Evolutionary conservation across 2,888 invertebrate genomes (phyloP).

Genomic region (Diaperis boleti): DNA sequence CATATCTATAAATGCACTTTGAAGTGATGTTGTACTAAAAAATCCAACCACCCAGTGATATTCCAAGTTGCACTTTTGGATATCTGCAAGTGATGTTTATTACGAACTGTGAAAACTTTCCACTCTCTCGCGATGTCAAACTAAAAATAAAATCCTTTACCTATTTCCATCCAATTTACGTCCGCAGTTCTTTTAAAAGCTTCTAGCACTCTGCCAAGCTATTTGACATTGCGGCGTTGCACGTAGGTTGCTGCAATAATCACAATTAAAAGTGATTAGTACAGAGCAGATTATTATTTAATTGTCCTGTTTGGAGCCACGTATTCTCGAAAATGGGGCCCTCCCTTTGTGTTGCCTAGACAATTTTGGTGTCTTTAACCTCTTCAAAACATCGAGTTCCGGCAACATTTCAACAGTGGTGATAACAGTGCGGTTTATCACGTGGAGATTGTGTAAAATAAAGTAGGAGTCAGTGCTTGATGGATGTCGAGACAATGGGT

Average conservation of each 20-base stretch:
- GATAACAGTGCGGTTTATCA: no score
- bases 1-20: no score
- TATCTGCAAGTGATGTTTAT: no score
- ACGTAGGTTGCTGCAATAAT: constrained; percentile 31
- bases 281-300: constrained; percentile 14
- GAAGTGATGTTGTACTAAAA: no score
- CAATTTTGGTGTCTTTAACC: constrained; percentile 17
- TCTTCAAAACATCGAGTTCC: background rate
- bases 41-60: background rate
- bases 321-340: background rate
- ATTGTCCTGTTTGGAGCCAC: constrained; percentile 14
- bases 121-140: background rate
- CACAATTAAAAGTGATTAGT: constrained; percentile 32
- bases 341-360: background rate
- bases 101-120: background rate
- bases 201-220: constrained; percentile 28
- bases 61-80: no score
- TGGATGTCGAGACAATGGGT: no score
- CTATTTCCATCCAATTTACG: constrained; percentile 29
- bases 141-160: constrained; percentile 32
- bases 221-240: constrained; percentile 32
- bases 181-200: constrained; percentile 14
- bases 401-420: no score
- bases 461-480: no score
- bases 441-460: no score